A percentile compares a stretch with the other conserved stretches of the same genome.
phyloP scores from a whole-genome alignment of 2,888 invertebrate genomes.

The Brachyopa scutellaris region DNA sequence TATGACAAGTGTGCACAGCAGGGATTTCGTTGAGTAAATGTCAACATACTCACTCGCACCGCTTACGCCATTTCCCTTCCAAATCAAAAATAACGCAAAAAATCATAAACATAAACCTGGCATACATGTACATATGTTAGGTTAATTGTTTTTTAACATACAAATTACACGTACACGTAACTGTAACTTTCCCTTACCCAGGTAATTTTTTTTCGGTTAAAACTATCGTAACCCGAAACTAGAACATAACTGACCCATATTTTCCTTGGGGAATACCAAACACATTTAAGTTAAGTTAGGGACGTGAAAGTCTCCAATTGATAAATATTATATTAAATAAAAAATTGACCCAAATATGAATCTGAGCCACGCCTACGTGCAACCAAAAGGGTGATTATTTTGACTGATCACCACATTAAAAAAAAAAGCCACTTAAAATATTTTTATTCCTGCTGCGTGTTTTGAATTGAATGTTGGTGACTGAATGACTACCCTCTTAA shows the following conservation, averaged over 20 bases:
- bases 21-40: conserved; percentile 29
- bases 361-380: neutral
- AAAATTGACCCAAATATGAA: conserved; percentile 51
- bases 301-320: conserved; percentile 17
- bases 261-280: conserved; percentile 19
- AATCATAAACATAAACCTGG: neutral
- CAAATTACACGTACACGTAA: neutral
- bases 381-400: conserved; percentile 6
- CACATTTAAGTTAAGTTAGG: conserved; percentile 23
- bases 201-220: no score
- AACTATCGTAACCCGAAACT: neutral
- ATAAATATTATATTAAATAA: conserved; percentile 54
- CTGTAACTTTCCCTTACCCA: neutral
- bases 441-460: conserved; percentile 55
- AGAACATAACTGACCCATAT: conserved; percentile 57
- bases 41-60: neutral
- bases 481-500: conserved; percentile 21
- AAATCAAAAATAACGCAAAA: neutral
- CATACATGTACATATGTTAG: no score
- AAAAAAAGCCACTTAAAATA: conserved; percentile 42
- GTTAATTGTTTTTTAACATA: neutral
- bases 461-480: conserved; percentile 40
- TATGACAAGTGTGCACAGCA: neutral
- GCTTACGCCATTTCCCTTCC: neutral
- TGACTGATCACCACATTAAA: conserved; percentile 47